Conservation (phyloP, 2,888 invertebrate genomes). For the Lucinisca nassula region DNA sequence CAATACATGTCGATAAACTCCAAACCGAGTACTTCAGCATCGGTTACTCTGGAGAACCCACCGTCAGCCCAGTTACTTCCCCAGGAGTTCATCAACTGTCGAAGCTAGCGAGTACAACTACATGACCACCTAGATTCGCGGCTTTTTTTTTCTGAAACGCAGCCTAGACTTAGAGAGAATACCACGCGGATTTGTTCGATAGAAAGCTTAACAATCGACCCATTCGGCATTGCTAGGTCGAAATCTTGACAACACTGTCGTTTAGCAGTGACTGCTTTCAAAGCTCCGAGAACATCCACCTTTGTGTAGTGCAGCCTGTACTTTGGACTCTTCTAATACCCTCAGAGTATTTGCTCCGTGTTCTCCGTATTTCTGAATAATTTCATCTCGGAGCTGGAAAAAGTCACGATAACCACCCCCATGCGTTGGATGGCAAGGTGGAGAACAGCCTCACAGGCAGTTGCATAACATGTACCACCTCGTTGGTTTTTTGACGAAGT, state of each 20-base stretch:
- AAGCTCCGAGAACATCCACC: constrained; percentile 6
- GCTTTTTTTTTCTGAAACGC: background rate
- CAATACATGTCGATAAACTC: constrained; percentile 50
- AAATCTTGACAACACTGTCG: constrained; percentile 35
- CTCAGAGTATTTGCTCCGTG: constrained; percentile 29
- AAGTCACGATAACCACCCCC: constrained; percentile 21
- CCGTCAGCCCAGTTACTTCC: constrained; percentile 34
- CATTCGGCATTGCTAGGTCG: constrained; percentile 15
- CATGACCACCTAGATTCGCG: constrained; percentile 20
- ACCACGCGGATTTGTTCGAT: constrained; percentile 5
- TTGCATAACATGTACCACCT: constrained; percentile 41
- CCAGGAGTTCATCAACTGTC: constrained; percentile 49
- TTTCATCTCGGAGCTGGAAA: constrained; percentile 32
- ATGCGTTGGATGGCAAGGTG: constrained; percentile 37
- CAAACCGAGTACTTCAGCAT: constrained; percentile 33
- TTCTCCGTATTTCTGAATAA: constrained; percentile 18
- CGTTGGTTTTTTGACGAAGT: background rate
- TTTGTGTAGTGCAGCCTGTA: constrained; percentile 31
- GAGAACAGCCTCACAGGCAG: constrained; percentile 34
- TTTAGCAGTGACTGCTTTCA: constrained; percentile 39
- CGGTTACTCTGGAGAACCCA: constrained; percentile 42
- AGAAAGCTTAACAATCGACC: constrained; percentile 24
- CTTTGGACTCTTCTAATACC: constrained; percentile 13
- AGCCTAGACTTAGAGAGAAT: constrained; percentile 22
- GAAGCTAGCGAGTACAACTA: constrained; percentile 33